Evolutionary conservation across 2,888 invertebrate genomes (phyloP), one percentile per base, ranked within the genome.

Genomic region (Gymnocheta viridis): DNA sequence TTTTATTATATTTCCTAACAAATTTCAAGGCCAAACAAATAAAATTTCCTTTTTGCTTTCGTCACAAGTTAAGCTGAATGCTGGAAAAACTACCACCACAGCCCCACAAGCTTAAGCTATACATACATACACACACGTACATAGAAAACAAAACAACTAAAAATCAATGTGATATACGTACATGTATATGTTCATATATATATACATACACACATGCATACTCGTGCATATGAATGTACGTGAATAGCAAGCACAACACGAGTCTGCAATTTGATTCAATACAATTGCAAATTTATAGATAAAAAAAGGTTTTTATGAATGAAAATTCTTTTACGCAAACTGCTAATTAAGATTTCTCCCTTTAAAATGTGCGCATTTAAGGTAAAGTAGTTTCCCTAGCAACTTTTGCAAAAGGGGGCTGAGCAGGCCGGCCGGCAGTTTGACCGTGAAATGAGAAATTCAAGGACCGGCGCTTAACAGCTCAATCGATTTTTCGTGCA

Each of bases 291-390:
- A 38, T 27, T 38, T 35, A 14, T 6, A 56, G 29, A 49, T 76
- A 67, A 22, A 27, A n/a, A 19, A 12, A 22, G 29, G 44, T 41
- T 66, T 82, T 85, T 80, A 85, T 86, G 86, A 86, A 86, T 86
- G 87, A 86, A 87, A 86, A 47, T 51, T 62, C 19, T 78, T 83
- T 87, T 88, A 89, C 88, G 89, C 88, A 87, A 69, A 64, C 24
- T 32, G 41, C 22, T 32, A 32, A 27, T 64, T 41, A 49, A 35
- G 24, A 9, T 27, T 44, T 44, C 22, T 5, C 3, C 4, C 22
- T 12, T 19, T 10, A 32, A 12, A 9, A 4, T 35, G 56, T 81
- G 69, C 69, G 81, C 73, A 73, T 27, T 64, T 73, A 2, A n/a
- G 10, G 12, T 12, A 41, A 27, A 49, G 47, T 47, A 32, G 51